Evolutionary conservation across 2,797 vertebrate species (phyloP), one percentile per base, ranked within the genome.

Genomic region (Ptychobarbus kaznakovi): DNA sequence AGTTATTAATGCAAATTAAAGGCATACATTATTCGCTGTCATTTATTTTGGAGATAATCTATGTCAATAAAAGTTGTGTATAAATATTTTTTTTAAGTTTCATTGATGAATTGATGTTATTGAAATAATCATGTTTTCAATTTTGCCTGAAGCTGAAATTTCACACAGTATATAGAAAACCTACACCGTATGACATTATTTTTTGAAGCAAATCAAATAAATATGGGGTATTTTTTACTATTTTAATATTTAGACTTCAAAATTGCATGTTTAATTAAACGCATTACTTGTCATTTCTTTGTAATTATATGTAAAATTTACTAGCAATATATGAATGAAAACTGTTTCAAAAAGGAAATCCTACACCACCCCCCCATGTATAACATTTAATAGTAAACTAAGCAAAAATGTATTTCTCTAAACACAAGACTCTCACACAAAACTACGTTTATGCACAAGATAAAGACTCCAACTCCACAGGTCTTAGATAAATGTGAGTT

Each of bases 1-100:
- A 51, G 44, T 51, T 51, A 32, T 51, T 3, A 51, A 74, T 51
- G 72, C 72, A 51, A 74, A 74, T 74, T 51, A 6, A 74, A 74
- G 20, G 35, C 25, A 72, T 9, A 20, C 32, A 74, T 32, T 12
- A 74, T 12, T 20, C 20, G 2, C 16, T 32, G 44, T 32, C 1
- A 11, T 51, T 49, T 49, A 5, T 28, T 74, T 46, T 28, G 11
- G 66, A 69, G 10, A 69, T 6, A 44, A 44, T 40, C 38, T 11
- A 1, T 56, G 53, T 10, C 53, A 56, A 22, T 20, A 56, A 56
- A 3, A 42, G 40, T 40, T 15, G 0, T 6, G 20, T 12, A 15
- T 44, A 22, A 56, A 56, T 56, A 56, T 56, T 22, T 56, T 20
- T n/a, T 35, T 35, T 4, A 4, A 7, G 7, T n/a, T 61, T 25